A percentile compares a stretch with the other conserved stretches of the same genome.
These are phyloP conservation scores for Cossypha caffra DNA, from an alignment of 2,797 vertebrate genomes.

Conservation along the genomic window DNA sequence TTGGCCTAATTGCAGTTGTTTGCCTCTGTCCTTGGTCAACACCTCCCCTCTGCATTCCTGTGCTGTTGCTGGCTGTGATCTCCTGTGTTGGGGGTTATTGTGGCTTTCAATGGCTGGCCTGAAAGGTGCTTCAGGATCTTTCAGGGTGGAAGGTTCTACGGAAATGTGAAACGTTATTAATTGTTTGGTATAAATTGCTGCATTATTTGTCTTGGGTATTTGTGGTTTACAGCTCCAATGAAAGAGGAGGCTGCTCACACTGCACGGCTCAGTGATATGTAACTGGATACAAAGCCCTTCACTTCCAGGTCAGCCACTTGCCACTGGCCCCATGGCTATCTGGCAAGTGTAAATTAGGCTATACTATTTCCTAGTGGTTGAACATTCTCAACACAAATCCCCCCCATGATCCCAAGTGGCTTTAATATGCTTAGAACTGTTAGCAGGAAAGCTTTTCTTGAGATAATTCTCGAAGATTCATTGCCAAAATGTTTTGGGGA, in stretches of 20 bases:
- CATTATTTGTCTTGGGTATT: conserved; percentile 4
- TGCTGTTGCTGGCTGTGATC: neutral
- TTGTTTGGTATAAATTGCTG: conserved; percentile 9
- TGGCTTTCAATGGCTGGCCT: neutral
- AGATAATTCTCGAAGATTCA: neutral
- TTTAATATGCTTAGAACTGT: neutral
- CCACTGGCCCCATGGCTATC: neutral
- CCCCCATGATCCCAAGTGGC: neutral
- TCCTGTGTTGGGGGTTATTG: neutral
- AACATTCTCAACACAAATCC: neutral
- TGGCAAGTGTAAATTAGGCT: neutral
- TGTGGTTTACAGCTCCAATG: conserved; percentile 21
- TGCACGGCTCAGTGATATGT: neutral
- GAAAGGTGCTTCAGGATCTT: neutral
- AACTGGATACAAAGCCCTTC: conserved; percentile 21
- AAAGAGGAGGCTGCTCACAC: neutral
- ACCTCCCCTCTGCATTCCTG: neutral
- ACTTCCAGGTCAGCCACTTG: conserved; percentile 19
- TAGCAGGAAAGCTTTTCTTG: neutral
- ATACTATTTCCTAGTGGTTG: neutral
- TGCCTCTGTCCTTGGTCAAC: neutral
- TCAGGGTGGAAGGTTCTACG: neutral
- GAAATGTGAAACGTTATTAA: conserved; percentile 4
- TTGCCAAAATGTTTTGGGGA: neutral
- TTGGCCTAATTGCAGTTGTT: neutral